phyloP scores from a whole-genome alignment of 2,797 vertebrate species.

The Enteromius unitaeniatus region DNA sequence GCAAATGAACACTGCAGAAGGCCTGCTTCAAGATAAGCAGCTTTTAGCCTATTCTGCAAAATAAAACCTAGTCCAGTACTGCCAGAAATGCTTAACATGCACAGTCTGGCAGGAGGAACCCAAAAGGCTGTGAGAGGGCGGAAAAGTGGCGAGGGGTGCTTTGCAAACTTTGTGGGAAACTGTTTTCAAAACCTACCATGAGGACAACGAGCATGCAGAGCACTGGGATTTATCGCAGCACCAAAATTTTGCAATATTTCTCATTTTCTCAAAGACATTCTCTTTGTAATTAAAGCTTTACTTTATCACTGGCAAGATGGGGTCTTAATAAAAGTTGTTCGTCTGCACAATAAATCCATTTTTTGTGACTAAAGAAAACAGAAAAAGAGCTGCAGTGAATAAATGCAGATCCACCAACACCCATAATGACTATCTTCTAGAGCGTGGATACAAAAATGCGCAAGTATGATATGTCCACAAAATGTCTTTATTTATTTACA shows the following conservation, averaged over 20 bases:
- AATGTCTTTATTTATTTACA: no score
- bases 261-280: no score
- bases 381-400: background rate
- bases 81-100: constrained; percentile 74
- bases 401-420: background rate
- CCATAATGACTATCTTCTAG: background rate
- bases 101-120: constrained; percentile 62
- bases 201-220: background rate
- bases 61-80: constrained; percentile 62
- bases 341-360: background rate
- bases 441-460: background rate
- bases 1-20: constrained; percentile 61
- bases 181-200: background rate
- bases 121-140: constrained; percentile 31
- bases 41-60: constrained; percentile 73
- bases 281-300: background rate
- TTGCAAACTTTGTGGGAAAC: constrained; percentile 3
- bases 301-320: background rate
- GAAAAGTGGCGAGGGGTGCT: constrained; percentile 1
- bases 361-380: background rate
- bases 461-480: no score
- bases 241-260: background rate
- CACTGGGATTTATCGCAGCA: background rate
- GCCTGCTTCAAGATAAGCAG: constrained; percentile 75
- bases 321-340: background rate